phyloP scores from a whole-genome alignment of 2,797 vertebrate genomes.

The Tiaroga cobitis region DNA sequence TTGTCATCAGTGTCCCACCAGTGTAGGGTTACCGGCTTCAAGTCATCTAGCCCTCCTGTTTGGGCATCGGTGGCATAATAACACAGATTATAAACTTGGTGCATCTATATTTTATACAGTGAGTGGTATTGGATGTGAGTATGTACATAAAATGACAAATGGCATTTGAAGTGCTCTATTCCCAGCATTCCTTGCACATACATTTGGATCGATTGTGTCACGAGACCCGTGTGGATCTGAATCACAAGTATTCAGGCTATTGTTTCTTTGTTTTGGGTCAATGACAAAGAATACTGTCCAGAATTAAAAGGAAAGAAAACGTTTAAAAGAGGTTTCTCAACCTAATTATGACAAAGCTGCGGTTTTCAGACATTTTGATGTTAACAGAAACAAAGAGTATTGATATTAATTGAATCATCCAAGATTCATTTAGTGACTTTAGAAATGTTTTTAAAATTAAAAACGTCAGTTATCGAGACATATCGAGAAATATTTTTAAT shows the following conservation, averaged over 20 bases:
- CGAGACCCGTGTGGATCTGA: background rate
- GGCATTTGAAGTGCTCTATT: background rate
- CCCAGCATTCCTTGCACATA: slow-evolving; percentile 15
- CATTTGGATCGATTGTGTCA: background rate
- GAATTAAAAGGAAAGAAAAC: background rate
- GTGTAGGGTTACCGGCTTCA: slow-evolving; percentile 74
- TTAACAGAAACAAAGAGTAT: background rate
- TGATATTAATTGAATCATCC: background rate
- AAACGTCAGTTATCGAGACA: background rate
- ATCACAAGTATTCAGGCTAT: background rate
- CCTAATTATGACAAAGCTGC: background rate
- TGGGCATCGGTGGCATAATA: slow-evolving; percentile 73
- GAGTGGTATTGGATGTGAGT: background rate
- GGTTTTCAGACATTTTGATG: background rate
- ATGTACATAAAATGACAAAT: background rate
- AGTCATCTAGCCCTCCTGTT: slow-evolving; percentile 75
- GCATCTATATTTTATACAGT: slow-evolving; percentile 33
- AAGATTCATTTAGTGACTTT: background rate
- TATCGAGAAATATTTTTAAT: background rate
- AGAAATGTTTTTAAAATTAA: background rate
- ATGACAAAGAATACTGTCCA: background rate
- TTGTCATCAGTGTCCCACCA: slow-evolving; percentile 77
- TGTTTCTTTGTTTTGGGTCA: background rate
- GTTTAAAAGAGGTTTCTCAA: background rate
- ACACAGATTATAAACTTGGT: slow-evolving; percentile 72